Evolutionary conservation across 2,888 invertebrate genomes (phyloP), one percentile per base, ranked within the genome.

Genomic region (Flabesymbios commensalis): DNA sequence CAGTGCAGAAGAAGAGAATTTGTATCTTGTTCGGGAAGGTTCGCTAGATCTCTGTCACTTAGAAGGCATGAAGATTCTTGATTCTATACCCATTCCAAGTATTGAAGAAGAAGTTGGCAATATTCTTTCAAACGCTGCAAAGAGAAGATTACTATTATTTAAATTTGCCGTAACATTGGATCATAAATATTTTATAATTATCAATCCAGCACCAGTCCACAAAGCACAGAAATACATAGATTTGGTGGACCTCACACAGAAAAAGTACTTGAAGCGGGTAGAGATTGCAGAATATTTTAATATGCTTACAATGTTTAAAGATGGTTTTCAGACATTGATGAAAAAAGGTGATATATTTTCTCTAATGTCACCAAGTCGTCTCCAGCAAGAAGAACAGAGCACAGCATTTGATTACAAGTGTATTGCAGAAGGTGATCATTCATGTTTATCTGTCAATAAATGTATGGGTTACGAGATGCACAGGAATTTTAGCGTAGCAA

Each of bases 151-250:
- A 4, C 14, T 52, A 10, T 39, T 19, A 42, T 58, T 57, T 29
- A 59, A 61, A 32, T 17, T 63, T 28, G 68, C 52, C 24, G 29
- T 61, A 7, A 63, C 68, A 0, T 2, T 19, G 1, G 65, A 68
- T 51, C 29, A 49, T 17, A 54, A 49, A 41, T 66, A 65, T 39
- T 57, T 61, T 47, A 19, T 66, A 26, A 59, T 68, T 17, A 42
- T 59, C 26, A 66, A 65, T 49, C 61, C 63, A 17, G 19, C 49
- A 19, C 29, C 24, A 3, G 29, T 52, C 39, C 5, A 19, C 10
- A 36, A n/a, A n/a, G n/a, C 29, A 2, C 33, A 39, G 4, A 66
- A 66, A 42, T 61, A 59, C 41, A 26, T 61, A n/a, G 68, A 67
- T 32, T 28, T 63, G 3, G 47, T 68, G 19, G 49, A 61, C 26